Base-by-base conservation (phyloP, 2,113 vertebrate genomes). In the Zosterops hypoxanthus region DNA sequence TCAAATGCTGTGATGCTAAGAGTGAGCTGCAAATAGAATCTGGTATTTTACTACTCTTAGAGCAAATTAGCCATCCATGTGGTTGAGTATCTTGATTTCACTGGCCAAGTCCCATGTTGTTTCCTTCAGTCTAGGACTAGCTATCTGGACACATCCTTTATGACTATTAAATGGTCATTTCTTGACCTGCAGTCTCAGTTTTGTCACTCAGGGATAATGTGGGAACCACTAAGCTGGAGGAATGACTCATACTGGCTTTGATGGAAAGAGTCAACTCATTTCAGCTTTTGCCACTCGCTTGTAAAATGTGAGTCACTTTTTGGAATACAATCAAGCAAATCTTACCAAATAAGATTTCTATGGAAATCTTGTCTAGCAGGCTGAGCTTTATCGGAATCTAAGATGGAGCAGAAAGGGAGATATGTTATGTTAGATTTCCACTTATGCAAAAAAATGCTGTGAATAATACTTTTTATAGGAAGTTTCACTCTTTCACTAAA, bases 231-330 rank as follows among this genome's bases (percentile, higher is more conserved):
- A 78, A 86, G n/a, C 42, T 66, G 47, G 36, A 77, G 68, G 33
- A 79, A 59, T 84, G 81, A 81, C 61, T 96, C 70, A 77, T 82
- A 14, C 42, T 75, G 50, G 29, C 34, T 94, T 86, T 91, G 44
- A 81, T 83, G 76, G 83, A 82, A 83, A 93, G 36, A 88, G 69
- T 86, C 26, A 83, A 81, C 56, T 88, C 7, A 0, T 81, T 95
- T 90, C 50, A 90, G 80, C 47, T 90, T 90, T 83, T 92, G 60
- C 69, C 34, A 36, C 56, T 90, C 70, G 34, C n/a, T 69, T 64
- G 20, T 85, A 92, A 88, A 88, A 75, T 70, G 24, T 77, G 92
- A 97, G 86, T 94, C 82, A 88, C 64, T 90, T 82, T 90, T 49
- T 94, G 82, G 82, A 92, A 61, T 78, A 50, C 33, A 88, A 9